phyloP scores from a whole-genome alignment of 2,113 vertebrate species.

The Tautogolabrus adspersus region DNA sequence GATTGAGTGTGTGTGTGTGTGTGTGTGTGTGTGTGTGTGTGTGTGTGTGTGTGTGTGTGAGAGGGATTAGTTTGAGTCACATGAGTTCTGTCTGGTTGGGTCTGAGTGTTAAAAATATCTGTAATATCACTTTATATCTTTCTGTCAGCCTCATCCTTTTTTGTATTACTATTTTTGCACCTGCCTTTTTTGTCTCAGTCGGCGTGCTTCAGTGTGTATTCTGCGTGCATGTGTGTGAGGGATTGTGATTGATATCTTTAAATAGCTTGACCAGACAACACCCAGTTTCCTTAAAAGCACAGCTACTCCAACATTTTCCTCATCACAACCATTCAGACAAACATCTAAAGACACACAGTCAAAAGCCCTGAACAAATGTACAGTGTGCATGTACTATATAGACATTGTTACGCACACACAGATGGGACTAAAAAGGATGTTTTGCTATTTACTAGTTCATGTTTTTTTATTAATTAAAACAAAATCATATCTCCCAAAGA shows the following conservation, averaged over 20 bases:
- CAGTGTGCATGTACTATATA: neutral
- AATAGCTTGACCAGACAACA: slow-evolving; percentile 64
- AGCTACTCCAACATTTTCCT: slow-evolving; percentile 26
- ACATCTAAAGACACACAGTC: neutral
- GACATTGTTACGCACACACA: neutral
- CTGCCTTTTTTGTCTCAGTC: slow-evolving; percentile 37
- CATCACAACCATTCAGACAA: neutral
- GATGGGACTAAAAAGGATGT: neutral
- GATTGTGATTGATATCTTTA: slow-evolving; percentile 43
- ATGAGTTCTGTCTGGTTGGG: slow-evolving; percentile 34
- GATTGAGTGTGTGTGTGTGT: neutral
- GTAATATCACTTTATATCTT: slow-evolving; percentile 53
- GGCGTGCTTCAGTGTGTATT: slow-evolving; percentile 23
- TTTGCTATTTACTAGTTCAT: neutral
- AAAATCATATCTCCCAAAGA: too few relatives aligned
- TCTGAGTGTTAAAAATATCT: slow-evolving; percentile 68
- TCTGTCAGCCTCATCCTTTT: slow-evolving; percentile 59
- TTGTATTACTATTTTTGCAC: slow-evolving; percentile 60
- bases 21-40: slow-evolving; percentile 1
- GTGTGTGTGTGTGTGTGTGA: slow-evolving; percentile 15
- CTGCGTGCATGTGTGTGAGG: slow-evolving; percentile 10
- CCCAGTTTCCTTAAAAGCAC: slow-evolving; percentile 30
- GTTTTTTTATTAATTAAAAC: neutral
- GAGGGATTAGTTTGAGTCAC: slow-evolving; percentile 45
- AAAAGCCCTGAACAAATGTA: neutral